Base-by-base conservation (phyloP, 1,140 invertebrate species). In the Macrobrachium rosenbergii region DNA sequence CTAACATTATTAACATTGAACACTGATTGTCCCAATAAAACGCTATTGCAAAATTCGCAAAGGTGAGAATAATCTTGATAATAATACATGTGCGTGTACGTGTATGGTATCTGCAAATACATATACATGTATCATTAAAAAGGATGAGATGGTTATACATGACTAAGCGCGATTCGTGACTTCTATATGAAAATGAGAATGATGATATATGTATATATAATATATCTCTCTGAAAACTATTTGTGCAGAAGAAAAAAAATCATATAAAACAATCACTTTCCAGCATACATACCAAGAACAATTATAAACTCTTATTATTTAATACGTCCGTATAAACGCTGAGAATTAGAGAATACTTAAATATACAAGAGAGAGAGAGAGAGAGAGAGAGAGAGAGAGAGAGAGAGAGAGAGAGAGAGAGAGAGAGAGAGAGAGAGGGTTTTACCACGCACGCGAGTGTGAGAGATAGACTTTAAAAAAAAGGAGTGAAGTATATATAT, bases 241-340 rank as follows among this genome's bases (percentile, higher is more conserved):
- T 52, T 52, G 52, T 52, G 52, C 52, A 52, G 52, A 52, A 52
- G 52, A 52, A 52, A 52, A 52, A 52, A 52, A 52, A 52, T 52
- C 0, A 0, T 52, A 52, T 52, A 52, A 52, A 52, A 52, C 52
- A 23, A 72, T n/a, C 17, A 28, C 37, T 72, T 72, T 72, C 69
- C 23, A 23, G 37, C 37, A 72, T 72, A 23, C 69, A 60, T 21
- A 52, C 37, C 17, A 75, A 73, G 19, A 28, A 81, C 69, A 81
- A 76, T 75, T 81, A 81, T 62, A 87, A 87, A 87, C 75, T 75
- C 84, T 81, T 37, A 87, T 81, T 81, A 87, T 73, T 72, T 72
- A 72, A 72, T 72, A 72, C 37, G 37, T 72, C 21, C 37, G 23
- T 72, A 28, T 72, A 72, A 72, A 72, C 37, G 69, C 69, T 72